Evolutionary conservation across 2,797 vertebrate genomes (phyloP).

Genomic region (Coreius guichenoti): DNA sequence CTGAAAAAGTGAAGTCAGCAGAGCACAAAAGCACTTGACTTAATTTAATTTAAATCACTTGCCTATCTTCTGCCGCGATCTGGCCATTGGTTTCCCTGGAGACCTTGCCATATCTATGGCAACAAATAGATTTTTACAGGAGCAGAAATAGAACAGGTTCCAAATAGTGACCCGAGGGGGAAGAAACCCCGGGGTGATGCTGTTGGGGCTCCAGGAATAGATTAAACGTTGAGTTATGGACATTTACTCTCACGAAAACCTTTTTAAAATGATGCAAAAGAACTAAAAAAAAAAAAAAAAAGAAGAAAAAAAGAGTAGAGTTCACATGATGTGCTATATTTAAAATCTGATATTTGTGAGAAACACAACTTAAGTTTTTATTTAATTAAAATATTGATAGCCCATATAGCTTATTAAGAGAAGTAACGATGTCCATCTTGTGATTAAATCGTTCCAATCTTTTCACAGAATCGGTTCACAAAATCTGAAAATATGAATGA

Average conservation of each 20-base stretch:
- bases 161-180: constrained; percentile 62
- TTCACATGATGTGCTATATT: background rate
- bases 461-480: background rate
- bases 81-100: constrained; percentile 72
- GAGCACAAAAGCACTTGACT: constrained; percentile 51
- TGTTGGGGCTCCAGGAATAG: constrained; percentile 7
- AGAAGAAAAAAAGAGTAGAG: background rate
- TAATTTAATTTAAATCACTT: constrained; percentile 59
- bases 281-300: background rate
- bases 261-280: background rate
- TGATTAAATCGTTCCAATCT: background rate
- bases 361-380: background rate
- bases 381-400: background rate
- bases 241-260: background rate
- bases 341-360: background rate
- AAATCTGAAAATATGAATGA: no score
- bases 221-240: background rate
- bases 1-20: constrained; percentile 35
- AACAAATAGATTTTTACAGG: constrained; percentile 73
- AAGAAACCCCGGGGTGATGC: constrained; percentile 4
- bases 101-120: constrained; percentile 75
- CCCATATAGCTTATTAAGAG: background rate
- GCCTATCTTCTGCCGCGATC: constrained; percentile 59
- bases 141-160: constrained; percentile 66
- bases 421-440: background rate